Conservation (phyloP, 2,797 vertebrate genomes). For the Artibeus jamaicensis region DNA sequence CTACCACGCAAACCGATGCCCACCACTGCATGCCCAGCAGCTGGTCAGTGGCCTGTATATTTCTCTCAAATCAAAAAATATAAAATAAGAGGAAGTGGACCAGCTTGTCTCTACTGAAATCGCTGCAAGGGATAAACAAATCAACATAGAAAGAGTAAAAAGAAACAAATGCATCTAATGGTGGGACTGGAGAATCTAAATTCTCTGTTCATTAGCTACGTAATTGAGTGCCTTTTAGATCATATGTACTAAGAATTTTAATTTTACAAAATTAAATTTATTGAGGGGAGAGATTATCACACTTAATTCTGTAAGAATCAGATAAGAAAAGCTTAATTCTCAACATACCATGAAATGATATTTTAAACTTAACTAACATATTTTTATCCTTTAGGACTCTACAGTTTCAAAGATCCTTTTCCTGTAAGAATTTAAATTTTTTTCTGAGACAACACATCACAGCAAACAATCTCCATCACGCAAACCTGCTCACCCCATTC, state of each 20-base stretch:
- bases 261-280: neutral
- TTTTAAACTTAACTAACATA: neutral
- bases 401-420: neutral
- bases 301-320: neutral
- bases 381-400: neutral
- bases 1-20: neutral
- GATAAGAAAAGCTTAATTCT: neutral
- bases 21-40: neutral
- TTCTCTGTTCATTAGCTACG: neutral
- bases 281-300: neutral
- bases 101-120: neutral
- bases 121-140: neutral
- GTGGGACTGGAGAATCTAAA: neutral
- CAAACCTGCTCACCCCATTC: neutral
- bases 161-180: neutral
- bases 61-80: neutral
- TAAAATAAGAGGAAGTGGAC: neutral
- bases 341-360: neutral
- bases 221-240: neutral
- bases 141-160: neutral
- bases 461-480: neutral
- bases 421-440: neutral
- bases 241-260: neutral
- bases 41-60: neutral
- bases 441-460: neutral